Percentiles rank a stretch among this genome's conserved stretches.
These are phyloP conservation scores for Prunella strophiata DNA, from an alignment of 2,797 vertebrate species.

Conservation along the genomic window DNA sequence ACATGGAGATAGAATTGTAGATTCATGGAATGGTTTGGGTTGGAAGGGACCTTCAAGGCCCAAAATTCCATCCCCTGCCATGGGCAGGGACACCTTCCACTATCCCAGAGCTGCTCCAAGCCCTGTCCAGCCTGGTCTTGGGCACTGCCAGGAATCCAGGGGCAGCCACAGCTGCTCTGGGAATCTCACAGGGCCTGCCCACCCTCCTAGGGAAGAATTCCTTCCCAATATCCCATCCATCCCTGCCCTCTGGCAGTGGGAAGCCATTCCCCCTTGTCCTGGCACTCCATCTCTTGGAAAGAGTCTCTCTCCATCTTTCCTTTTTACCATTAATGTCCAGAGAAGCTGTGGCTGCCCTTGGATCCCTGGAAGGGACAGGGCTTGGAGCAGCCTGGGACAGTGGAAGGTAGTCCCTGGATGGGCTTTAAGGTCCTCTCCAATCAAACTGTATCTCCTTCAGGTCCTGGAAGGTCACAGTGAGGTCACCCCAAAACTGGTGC, in stretches of 20 bases:
- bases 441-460: neutral
- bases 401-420: too few species aligned
- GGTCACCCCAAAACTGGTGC: neutral
- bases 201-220: neutral
- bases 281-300: rapidly evolving
- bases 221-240: rapidly evolving
- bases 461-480: rapidly evolving
- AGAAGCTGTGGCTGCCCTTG: too few species aligned
- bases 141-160: neutral
- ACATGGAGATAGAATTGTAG: neutral
- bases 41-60: neutral
- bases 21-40: neutral
- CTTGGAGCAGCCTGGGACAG: too few species aligned
- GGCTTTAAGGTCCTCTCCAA: too few species aligned
- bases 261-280: neutral
- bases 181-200: neutral
- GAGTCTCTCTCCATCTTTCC: too few species aligned
- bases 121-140: neutral
- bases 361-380: too few species aligned
- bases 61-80: neutral
- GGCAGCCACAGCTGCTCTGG: neutral
- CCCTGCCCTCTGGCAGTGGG: neutral
- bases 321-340: too few species aligned
- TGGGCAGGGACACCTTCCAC: neutral
- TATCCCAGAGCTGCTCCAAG: neutral